These are phyloP conservation scores for Tenualosa ilisha DNA, from an alignment of 2,797 vertebrate species.

Conservation along the genomic window DNA sequence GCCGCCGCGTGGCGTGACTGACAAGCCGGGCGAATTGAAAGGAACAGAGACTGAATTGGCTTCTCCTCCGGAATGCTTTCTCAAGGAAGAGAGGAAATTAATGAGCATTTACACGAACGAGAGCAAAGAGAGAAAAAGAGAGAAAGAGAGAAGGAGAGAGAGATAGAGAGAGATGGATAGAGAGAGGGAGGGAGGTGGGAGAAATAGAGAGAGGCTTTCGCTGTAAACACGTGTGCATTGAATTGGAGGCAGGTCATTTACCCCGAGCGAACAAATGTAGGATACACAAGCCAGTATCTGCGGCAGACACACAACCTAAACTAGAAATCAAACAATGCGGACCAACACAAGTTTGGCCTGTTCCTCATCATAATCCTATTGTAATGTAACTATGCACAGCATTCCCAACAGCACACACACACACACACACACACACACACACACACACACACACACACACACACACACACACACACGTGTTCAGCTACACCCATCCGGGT, in stretches of 20 bases:
- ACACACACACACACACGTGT: not conserved
- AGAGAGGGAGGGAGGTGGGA: not conserved
- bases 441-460: conserved; percentile 3
- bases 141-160: not conserved
- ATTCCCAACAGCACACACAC: not conserved
- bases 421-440: not conserved
- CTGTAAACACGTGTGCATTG: not conserved
- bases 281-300: not conserved
- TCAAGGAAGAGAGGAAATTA: conserved; percentile 96
- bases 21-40: conserved; percentile 99
- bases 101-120: conserved; percentile 91
- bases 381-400: not conserved
- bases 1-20: conserved; percentile 92
- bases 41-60: conserved; percentile 99
- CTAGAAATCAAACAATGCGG: not conserved
- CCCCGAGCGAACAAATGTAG: not conserved
- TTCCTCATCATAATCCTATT: not conserved
- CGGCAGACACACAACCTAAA: not conserved
- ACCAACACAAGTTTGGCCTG: too few relatives aligned
- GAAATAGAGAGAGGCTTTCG: not conserved
- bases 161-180: not conserved
- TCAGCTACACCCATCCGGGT: too few relatives aligned
- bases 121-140: not conserved
- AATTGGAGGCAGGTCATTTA: not conserved
- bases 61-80: conserved; percentile 91